These are phyloP conservation scores for Drosophila antonietae DNA, from an alignment of 2,888 invertebrate genomes.

Conservation along the genomic window DNA sequence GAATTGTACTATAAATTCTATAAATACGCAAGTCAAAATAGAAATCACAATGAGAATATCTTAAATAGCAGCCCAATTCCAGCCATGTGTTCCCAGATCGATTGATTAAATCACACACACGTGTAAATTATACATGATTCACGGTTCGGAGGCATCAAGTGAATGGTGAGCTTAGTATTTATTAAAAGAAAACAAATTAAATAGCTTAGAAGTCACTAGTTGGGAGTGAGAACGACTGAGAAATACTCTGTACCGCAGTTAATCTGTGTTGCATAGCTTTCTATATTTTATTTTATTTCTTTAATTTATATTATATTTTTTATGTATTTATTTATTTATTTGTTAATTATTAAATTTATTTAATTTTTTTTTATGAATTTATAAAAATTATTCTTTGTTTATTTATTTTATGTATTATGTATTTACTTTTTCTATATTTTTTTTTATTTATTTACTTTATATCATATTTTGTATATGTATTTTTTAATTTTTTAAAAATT, in stretches of 20 bases:
- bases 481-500: too few species aligned
- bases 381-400: too few species aligned
- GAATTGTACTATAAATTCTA: conserved; percentile 42
- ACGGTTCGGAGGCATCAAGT: conserved; percentile 3
- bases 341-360: too few species aligned
- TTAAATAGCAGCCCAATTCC: conserved; percentile 10
- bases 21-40: conserved; percentile 45
- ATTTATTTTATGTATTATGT: too few species aligned
- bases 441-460: too few species aligned
- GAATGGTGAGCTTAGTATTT: neutral
- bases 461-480: too few species aligned
- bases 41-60: conserved; percentile 26
- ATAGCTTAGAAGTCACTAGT: neutral
- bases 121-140: conserved; percentile 6
- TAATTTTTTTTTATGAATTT: too few species aligned
- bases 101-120: conserved; percentile 7
- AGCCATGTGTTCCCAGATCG: conserved; percentile 25
- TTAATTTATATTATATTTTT: too few species aligned
- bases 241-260: neutral
- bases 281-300: too few species aligned
- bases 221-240: neutral
- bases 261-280: neutral
- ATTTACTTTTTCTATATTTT: too few species aligned
- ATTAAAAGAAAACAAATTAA: neutral
- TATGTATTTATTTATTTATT: too few species aligned